These are phyloP conservation scores for human DNA, from an alignment of 2,113 vertebrate species.

Conservation along the genomic window DNA sequence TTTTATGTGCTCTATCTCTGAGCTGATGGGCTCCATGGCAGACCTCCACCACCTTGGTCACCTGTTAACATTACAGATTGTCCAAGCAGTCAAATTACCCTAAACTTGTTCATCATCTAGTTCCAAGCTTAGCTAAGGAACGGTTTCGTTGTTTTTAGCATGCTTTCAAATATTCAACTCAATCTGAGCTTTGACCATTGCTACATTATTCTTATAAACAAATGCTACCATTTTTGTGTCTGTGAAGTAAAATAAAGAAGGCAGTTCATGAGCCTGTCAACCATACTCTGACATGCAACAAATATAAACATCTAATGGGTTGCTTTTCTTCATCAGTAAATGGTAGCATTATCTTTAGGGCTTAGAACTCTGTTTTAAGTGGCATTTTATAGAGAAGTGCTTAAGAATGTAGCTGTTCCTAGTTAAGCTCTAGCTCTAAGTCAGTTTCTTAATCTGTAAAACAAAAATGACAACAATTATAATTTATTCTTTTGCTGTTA, in stretches of 20 bases:
- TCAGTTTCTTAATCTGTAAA: not conserved
- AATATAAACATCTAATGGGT: not conserved
- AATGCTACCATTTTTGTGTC: conserved; percentile 14
- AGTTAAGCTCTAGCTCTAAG: not conserved
- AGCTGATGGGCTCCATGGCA: not conserved
- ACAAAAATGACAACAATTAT: not conserved
- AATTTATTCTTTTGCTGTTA: not conserved
- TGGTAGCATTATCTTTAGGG: not conserved
- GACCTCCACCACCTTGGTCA: not conserved
- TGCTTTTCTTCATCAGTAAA: not conserved
- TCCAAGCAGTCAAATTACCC: not conserved
- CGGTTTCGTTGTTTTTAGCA: not conserved
- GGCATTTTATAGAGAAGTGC: not conserved
- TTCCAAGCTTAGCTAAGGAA: not conserved
- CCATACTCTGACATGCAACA: not conserved
- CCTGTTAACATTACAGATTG: not conserved
- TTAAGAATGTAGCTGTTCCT: not conserved
- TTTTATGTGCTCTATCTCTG: not conserved
- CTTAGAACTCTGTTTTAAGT: not conserved
- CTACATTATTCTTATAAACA: not conserved
- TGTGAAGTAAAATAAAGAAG: not conserved
- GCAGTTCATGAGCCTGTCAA: not conserved
- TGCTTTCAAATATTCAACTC: not conserved
- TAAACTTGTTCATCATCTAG: not conserved
- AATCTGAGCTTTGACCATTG: not conserved